These are phyloP conservation scores for Chiloscyllium punctatum DNA, from an alignment of 2,797 vertebrate genomes.

Conservation along the genomic window DNA sequence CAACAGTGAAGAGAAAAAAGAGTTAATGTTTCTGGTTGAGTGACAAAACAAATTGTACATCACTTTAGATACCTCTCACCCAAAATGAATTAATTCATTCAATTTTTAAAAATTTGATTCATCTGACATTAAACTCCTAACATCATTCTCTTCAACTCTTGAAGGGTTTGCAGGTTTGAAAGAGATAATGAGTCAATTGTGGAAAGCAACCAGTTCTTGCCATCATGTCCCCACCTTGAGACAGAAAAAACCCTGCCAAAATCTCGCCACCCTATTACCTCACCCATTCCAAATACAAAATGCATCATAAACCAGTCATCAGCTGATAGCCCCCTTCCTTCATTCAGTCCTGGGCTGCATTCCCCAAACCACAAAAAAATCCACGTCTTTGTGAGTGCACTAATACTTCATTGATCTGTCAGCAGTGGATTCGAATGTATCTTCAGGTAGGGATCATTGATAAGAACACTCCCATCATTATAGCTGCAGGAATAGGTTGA, in stretches of 20 bases:
- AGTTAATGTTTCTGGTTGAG: too few relatives aligned
- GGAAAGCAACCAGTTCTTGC: not conserved
- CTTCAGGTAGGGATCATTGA: not conserved
- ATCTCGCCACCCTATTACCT: not conserved
- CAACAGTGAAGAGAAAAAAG: too few relatives aligned
- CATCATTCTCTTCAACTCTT: not conserved
- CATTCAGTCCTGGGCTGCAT: not conserved
- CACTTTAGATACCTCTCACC: too few relatives aligned
- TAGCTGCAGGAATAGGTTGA: not conserved
- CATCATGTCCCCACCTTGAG: not conserved
- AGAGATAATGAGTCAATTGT: not conserved
- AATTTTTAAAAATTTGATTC: not conserved
- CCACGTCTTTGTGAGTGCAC: not conserved
- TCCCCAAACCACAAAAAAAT: not conserved
- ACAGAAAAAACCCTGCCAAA: too few relatives aligned
- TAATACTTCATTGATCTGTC: not conserved
- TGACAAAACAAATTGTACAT: too few relatives aligned
- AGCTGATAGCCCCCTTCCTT: not conserved
- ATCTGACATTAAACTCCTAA: not conserved
- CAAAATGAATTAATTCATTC: not conserved
- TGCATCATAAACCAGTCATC: not conserved
- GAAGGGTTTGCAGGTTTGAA: not conserved
- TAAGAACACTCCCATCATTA: not conserved
- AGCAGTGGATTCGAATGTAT: not conserved
- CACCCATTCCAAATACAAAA: not conserved